These are phyloP conservation scores for Fulica atra DNA, from an alignment of 2,113 vertebrate species.

Conservation along the genomic window DNA sequence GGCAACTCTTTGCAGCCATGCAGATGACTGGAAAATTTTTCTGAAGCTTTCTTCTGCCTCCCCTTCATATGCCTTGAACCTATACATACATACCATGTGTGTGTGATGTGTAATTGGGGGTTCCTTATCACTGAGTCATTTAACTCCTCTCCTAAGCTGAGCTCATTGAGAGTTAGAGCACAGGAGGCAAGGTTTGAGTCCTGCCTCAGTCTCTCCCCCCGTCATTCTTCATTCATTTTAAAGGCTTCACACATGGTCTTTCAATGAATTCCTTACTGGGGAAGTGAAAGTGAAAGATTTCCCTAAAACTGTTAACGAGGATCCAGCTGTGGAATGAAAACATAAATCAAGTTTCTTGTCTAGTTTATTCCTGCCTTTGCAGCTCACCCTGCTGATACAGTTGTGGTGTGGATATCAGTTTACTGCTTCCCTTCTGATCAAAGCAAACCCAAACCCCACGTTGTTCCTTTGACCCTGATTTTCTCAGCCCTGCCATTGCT, in stretches of 20 bases:
- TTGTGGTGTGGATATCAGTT: not conserved
- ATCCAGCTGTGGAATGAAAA: not conserved
- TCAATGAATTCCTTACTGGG: not conserved
- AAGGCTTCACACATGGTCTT: not conserved
- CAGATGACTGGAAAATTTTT: not conserved
- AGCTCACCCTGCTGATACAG: not conserved
- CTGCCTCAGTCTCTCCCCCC: not conserved
- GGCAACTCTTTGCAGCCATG: not conserved
- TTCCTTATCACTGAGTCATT: not conserved
- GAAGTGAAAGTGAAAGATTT: conserved; percentile 5
- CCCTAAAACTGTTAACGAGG: not conserved
- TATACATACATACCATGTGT: fast-evolving
- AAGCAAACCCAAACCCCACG: not conserved
- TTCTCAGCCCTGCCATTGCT: not conserved
- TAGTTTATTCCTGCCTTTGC: not conserved
- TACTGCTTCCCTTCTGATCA: not conserved
- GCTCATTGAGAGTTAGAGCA: not conserved
- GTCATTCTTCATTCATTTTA: not conserved
- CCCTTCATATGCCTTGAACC: not conserved
- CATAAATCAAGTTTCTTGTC: not conserved
- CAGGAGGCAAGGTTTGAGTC: not conserved
- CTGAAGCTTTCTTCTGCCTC: not conserved
- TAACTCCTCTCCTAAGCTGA: not conserved
- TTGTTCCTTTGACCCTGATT: not conserved
- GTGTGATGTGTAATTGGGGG: not conserved